These are phyloP conservation scores for Drosophila orena DNA, from an alignment of 1,140 invertebrate species.

Conservation along the genomic window DNA sequence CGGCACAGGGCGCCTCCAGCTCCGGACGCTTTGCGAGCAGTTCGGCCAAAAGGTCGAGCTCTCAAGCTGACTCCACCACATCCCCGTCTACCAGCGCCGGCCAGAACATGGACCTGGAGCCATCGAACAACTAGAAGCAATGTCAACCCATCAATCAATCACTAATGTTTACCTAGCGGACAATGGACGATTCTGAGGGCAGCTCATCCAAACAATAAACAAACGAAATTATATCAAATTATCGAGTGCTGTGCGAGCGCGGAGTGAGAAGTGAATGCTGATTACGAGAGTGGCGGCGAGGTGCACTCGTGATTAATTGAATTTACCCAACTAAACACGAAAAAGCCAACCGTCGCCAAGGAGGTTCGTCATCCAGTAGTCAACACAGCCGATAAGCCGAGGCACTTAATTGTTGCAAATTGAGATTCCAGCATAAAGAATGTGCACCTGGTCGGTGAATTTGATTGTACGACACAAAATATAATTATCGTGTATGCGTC, in stretches of 20 bases:
- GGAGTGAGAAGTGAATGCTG: slow-evolving; percentile 28
- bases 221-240: slow-evolving; percentile 33
- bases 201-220: slow-evolving; percentile 37
- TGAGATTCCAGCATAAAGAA: slow-evolving; percentile 12
- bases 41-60: slow-evolving; percentile 46
- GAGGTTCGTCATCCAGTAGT: slow-evolving; percentile 30
- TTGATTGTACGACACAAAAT: slow-evolving; percentile 28
- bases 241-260: slow-evolving; percentile 26
- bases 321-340: slow-evolving; percentile 43
- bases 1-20: slow-evolving; percentile 42
- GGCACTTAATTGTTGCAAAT: slow-evolving; percentile 30
- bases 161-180: slow-evolving; percentile 32
- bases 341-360: slow-evolving; percentile 29
- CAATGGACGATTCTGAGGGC: slow-evolving; percentile 17
- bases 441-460: slow-evolving; percentile 18
- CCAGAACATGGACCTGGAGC: slow-evolving; percentile 57
- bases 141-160: slow-evolving; percentile 54
- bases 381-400: slow-evolving; percentile 4
- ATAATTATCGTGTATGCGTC: slow-evolving; percentile 41
- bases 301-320: slow-evolving; percentile 59
- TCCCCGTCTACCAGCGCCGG: slow-evolving; percentile 49
- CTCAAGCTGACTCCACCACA: slow-evolving; percentile 31
- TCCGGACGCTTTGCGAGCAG: slow-evolving; percentile 53
- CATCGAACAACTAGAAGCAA: slow-evolving; percentile 57
- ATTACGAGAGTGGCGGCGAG: slow-evolving; percentile 1